These are phyloP conservation scores for Thunnus maccoyii DNA, from an alignment of 2,113 vertebrate genomes.

Conservation along the genomic window DNA sequence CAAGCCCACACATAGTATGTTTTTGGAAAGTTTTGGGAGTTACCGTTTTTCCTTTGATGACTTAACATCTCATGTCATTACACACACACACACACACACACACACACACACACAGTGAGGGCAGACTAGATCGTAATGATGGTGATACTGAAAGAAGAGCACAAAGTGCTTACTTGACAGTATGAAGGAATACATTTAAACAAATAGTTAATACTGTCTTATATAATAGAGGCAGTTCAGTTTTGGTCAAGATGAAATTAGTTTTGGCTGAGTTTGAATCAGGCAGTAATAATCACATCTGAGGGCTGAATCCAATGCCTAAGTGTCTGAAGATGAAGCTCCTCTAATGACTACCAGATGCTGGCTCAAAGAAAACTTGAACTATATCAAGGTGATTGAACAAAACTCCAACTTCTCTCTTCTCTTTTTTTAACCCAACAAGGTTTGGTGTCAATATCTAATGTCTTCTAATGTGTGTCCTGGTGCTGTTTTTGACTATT, in stretches of 20 bases:
- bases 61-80: conserved; percentile 31
- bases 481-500: neutral
- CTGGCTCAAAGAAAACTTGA: conserved; percentile 3
- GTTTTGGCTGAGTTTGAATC: neutral
- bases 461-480: neutral
- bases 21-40: conserved; percentile 43
- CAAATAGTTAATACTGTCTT: neutral
- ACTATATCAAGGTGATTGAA: neutral
- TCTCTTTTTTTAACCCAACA: no score
- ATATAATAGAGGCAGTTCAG: neutral
- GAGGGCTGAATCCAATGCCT: neutral
- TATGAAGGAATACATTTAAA: no score
- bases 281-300: neutral
- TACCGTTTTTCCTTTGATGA: conserved; percentile 43
- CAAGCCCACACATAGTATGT: conserved; percentile 38
- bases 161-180: neutral
- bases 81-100: neutral
- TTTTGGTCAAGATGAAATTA: neutral
- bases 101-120: no score
- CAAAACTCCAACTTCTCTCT: neutral
- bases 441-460: no score
- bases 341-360: conserved; percentile 32
- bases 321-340: conserved; percentile 9
- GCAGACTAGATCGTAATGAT: neutral
- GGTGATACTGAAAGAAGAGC: neutral